phyloP scores from a whole-genome alignment of 2,113 vertebrate genomes.

The Solenodon paradoxus region DNA sequence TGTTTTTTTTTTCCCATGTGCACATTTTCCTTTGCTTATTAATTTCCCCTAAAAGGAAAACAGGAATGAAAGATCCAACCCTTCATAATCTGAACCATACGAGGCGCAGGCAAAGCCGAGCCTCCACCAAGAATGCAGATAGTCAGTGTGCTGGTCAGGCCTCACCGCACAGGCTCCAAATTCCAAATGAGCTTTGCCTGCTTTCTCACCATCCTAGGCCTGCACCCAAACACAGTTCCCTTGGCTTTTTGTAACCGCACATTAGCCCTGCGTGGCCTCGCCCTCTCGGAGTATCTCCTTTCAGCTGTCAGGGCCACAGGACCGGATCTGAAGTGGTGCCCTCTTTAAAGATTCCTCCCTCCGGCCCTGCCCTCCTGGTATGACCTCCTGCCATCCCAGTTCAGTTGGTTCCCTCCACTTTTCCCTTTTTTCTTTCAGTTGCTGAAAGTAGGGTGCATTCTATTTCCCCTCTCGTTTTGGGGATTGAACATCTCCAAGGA shows the following conservation, averaged over 20 bases:
- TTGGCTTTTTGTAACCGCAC: not conserved
- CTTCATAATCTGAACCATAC: slow-evolving; percentile 44
- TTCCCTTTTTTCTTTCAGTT: not conserved
- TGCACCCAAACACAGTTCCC: not conserved
- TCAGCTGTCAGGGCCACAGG: not conserved
- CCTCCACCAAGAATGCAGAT: slow-evolving; percentile 39
- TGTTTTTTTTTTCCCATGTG: slow-evolving; percentile 13
- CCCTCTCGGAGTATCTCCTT: not conserved
- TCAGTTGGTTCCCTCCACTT: not conserved
- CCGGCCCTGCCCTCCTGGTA: not conserved
- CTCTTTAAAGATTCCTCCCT: not conserved
- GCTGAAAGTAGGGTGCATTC: not conserved
- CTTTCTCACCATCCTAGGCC: not conserved
- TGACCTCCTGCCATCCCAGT: not conserved
- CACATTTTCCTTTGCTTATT: slow-evolving; percentile 55
- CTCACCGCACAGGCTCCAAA: not conserved
- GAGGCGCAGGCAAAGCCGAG: not conserved
- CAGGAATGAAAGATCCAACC: slow-evolving; percentile 38
- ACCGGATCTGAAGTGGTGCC: not conserved
- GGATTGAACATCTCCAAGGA: not conserved
- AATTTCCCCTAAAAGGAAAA: slow-evolving; percentile 45
- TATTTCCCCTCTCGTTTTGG: not conserved
- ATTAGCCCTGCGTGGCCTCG: not conserved
- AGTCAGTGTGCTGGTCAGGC: slow-evolving; percentile 9
- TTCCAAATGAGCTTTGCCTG: not conserved